A percentile compares a stretch with the other conserved stretches of the same genome.
Evolutionary conservation across 2,797 vertebrate genomes (phyloP).

Genomic region (Sarcoramphus papa): DNA sequence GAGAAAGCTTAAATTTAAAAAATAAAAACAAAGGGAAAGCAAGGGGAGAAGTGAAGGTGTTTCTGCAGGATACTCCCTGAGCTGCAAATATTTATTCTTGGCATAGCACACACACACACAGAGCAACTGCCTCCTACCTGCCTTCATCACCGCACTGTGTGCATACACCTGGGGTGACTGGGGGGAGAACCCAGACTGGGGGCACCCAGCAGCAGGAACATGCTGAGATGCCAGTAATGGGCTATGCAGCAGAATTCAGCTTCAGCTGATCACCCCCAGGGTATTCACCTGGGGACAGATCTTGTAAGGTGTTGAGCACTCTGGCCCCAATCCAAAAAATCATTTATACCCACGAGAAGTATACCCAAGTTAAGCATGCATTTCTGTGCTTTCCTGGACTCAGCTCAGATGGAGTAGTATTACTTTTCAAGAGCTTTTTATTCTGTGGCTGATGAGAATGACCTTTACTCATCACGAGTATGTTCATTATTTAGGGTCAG

Average conservation of each 20-base stretch:
- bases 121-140: not conserved
- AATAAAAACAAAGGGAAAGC: not conserved
- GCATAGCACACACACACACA: not conserved
- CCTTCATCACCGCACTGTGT: not conserved
- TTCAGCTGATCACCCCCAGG: not conserved
- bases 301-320: not conserved
- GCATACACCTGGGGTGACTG: fast-evolving
- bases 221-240: not conserved
- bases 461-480: not conserved
- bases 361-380: not conserved
- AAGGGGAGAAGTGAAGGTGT: not conserved
- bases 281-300: not conserved
- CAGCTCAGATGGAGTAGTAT: not conserved
- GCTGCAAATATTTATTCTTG: conserved; percentile 21
- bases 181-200: not conserved
- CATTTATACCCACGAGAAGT: not conserved
- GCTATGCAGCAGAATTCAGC: not conserved
- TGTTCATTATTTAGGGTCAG: not conserved
- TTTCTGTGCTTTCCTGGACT: not conserved
- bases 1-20: not conserved
- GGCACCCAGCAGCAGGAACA: not conserved
- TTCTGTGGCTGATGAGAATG: not conserved
- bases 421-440: conserved; percentile 2
- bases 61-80: not conserved
- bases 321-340: not conserved